Conservation (phyloP, 1,140 invertebrate genomes). For the Vanessa atalanta region DNA sequence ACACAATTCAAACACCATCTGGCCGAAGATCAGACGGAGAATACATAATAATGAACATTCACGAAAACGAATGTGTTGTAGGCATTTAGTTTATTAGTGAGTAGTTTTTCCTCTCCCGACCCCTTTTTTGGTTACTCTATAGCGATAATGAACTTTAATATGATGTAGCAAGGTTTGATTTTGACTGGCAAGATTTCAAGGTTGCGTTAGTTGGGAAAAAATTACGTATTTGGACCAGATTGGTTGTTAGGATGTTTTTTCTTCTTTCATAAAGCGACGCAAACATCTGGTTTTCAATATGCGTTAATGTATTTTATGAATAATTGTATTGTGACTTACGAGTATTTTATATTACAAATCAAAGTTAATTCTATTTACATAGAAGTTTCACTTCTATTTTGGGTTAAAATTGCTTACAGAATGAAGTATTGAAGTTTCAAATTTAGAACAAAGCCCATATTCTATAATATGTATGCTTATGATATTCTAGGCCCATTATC, state of each 20-base stretch:
- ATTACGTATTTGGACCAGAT: slow-evolving; percentile 19
- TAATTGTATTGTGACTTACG: neutral
- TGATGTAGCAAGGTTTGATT: slow-evolving; percentile 15
- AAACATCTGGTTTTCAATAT: slow-evolving; percentile 21
- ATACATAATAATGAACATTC: slow-evolving; percentile 33
- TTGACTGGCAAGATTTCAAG: neutral
- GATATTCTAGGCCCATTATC: too few relatives aligned
- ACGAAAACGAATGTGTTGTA: slow-evolving; percentile 32
- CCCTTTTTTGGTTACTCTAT: slow-evolving; percentile 9
- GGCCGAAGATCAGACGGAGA: slow-evolving; percentile 26
- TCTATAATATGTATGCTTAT: too few relatives aligned
- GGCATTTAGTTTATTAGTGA: slow-evolving; percentile 35
- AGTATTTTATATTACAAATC: too few relatives aligned
- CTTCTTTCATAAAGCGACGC: neutral
- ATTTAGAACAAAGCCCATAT: too few relatives aligned
- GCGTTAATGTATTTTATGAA: neutral
- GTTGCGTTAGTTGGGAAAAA: slow-evolving; percentile 7
- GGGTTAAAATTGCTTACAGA: too few relatives aligned
- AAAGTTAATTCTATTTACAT: too few relatives aligned
- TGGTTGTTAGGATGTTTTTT: slow-evolving; percentile 24
- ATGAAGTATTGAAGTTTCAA: too few relatives aligned
- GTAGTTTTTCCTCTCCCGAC: slow-evolving; percentile 11
- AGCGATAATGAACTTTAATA: slow-evolving; percentile 10
- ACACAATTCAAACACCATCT: slow-evolving; percentile 26
- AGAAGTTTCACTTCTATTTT: too few relatives aligned